phyloP scores from a whole-genome alignment of 2,797 vertebrate species.

The Ceyx erithaca region DNA sequence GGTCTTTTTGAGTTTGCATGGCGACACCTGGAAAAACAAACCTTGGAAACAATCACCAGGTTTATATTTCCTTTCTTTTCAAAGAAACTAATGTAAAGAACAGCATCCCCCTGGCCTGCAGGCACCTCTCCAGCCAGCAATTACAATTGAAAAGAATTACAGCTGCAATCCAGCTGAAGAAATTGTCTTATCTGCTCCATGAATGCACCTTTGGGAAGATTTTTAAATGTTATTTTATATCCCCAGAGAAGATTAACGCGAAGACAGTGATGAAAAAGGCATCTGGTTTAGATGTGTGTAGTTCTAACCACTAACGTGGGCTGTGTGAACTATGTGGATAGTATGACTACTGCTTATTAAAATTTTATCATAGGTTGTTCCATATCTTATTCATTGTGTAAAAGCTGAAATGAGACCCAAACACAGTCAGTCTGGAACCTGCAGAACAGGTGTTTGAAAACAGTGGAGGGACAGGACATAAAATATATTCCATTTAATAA shows the following conservation, averaged over 20 bases:
- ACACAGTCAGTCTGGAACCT: neutral
- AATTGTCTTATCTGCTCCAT: conserved; percentile 68
- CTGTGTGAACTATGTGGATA: conserved; percentile 44
- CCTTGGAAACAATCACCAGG: neutral
- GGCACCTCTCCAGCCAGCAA: conserved; percentile 64
- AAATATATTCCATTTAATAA: neutral
- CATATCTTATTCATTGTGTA: neutral
- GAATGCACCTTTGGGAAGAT: conserved; percentile 63
- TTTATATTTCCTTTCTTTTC: conserved; percentile 52
- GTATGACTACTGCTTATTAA: conserved; percentile 53
- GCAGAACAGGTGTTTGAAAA: neutral
- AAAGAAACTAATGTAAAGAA: conserved; percentile 54
- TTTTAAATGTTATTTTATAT: conserved; percentile 64
- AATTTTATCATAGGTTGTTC: conserved; percentile 45
- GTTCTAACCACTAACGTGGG: conserved; percentile 22
- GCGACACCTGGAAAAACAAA: neutral
- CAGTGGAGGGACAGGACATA: neutral
- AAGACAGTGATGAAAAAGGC: conserved; percentile 70
- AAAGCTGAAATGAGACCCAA: conserved; percentile 28
- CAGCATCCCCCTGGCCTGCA: conserved; percentile 57
- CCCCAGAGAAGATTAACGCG: conserved; percentile 44
- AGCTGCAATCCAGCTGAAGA: conserved; percentile 72
- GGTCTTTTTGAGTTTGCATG: neutral
- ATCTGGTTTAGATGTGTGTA: conserved; percentile 53
- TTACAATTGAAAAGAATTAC: conserved; percentile 74